phyloP scores from a whole-genome alignment of 1,140 invertebrate genomes.

The Dermatophagoides farinae region DNA sequence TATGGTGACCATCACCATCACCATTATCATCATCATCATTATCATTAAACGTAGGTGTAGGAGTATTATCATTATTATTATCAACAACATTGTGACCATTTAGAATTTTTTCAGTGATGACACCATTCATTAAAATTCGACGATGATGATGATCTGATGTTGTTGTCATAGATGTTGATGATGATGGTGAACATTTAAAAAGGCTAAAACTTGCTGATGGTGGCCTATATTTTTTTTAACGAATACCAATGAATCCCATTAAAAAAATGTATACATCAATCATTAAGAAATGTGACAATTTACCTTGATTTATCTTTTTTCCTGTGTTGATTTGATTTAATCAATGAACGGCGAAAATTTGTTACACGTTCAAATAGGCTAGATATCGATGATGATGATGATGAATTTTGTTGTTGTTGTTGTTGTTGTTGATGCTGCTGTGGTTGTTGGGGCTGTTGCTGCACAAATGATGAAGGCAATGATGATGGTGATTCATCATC shows the following conservation, averaged over 20 bases:
- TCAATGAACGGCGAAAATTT: slow-evolving; percentile 8
- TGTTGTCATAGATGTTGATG: not conserved
- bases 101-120: not conserved
- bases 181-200: not conserved
- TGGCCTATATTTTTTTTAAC: not conserved
- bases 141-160: not conserved
- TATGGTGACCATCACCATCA: not conserved
- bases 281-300: not conserved
- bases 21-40: not conserved
- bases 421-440: not conserved
- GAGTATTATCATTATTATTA: not conserved
- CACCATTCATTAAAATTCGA: not conserved
- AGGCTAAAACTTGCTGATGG: too few relatives aligned
- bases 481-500: not conserved
- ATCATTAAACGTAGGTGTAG: not conserved
- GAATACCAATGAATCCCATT: too few relatives aligned
- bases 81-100: too few relatives aligned
- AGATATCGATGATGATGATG: not conserved
- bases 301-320: slow-evolving; percentile 1
- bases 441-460: not conserved
- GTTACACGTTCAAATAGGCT: slow-evolving; percentile 9
- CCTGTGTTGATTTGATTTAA: not conserved
- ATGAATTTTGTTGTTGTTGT: not conserved
- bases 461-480: not conserved
- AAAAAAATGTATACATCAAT: not conserved